These are phyloP conservation scores for Drosophila subquinaria DNA, from an alignment of 2,888 invertebrate genomes.

Conservation along the genomic window DNA sequence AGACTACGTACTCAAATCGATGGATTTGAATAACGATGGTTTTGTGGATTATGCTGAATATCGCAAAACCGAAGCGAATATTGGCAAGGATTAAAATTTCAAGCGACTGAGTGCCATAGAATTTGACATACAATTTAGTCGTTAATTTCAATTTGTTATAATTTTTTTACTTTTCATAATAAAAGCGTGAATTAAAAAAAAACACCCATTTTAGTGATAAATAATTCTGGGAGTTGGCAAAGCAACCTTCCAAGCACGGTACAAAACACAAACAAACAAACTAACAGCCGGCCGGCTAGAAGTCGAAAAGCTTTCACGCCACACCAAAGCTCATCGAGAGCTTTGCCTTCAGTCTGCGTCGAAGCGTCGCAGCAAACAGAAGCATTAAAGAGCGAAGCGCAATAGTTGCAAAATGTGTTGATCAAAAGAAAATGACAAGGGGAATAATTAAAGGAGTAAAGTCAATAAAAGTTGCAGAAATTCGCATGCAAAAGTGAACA, in stretches of 20 bases:
- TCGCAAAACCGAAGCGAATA: conserved; percentile 75
- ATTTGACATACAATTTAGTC: conserved; percentile 18
- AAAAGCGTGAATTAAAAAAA: conserved; percentile 19
- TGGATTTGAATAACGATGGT: conserved; percentile 91
- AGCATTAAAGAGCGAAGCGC: conserved; percentile 22
- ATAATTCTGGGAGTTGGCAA: background rate
- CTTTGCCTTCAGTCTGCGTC: conserved; percentile 52
- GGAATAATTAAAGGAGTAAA: conserved; percentile 14
- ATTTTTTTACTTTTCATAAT: conserved; percentile 46
- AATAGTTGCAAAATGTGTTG: conserved; percentile 39
- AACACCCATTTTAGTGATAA: background rate
- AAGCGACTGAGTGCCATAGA: conserved; percentile 19
- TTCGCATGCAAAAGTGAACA: conserved; percentile 30
- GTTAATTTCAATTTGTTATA: conserved; percentile 39
- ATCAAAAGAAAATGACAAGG: conserved; percentile 29
- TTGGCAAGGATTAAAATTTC: conserved; percentile 56
- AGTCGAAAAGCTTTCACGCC: conserved; percentile 44
- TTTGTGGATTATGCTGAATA: conserved; percentile 90
- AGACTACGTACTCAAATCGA: conserved; percentile 88
- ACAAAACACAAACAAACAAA: conserved; percentile 26
- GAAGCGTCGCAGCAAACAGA: conserved; percentile 53
- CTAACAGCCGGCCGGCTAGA: conserved; percentile 39
- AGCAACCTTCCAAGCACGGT: conserved; percentile 21
- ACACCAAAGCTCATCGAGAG: conserved; percentile 39
- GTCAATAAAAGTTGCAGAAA: conserved; percentile 5